These are phyloP conservation scores for Thunnus thynnus DNA, from an alignment of 2,113 vertebrate genomes.

Conservation along the genomic window DNA sequence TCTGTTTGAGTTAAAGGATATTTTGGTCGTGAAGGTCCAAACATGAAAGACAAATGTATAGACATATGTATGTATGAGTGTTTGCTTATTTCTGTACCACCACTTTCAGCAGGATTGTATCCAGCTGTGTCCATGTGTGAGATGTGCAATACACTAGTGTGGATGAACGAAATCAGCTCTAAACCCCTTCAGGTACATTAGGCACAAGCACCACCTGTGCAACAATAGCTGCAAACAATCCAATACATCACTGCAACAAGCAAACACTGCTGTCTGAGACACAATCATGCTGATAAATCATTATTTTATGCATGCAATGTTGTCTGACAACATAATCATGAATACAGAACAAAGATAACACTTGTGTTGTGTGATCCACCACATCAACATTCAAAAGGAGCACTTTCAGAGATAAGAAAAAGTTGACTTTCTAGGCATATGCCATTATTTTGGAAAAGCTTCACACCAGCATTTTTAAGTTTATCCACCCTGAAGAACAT, in stretches of 20 bases:
- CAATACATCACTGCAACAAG: background rate
- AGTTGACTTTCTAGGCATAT: background rate
- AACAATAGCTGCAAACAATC: background rate
- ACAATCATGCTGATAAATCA: background rate
- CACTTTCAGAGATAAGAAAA: background rate
- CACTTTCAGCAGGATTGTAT: background rate
- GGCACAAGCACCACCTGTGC: background rate
- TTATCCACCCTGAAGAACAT: background rate
- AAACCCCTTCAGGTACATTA: background rate
- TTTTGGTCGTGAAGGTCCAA: no score
- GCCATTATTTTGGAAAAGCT: background rate
- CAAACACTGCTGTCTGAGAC: conserved; percentile 24
- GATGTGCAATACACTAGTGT: background rate
- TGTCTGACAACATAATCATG: conserved; percentile 6
- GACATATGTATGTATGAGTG: background rate
- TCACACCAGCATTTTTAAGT: background rate
- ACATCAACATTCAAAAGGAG: background rate
- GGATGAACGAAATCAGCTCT: background rate
- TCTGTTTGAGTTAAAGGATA: no score
- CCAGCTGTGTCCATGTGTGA: background rate
- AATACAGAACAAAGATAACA: background rate
- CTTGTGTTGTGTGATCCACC: background rate
- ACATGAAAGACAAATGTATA: background rate
- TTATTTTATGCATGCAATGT: background rate
- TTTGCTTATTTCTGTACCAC: background rate